Conservation (phyloP, 2,888 invertebrate genomes). For the Synergus itoensis region DNA sequence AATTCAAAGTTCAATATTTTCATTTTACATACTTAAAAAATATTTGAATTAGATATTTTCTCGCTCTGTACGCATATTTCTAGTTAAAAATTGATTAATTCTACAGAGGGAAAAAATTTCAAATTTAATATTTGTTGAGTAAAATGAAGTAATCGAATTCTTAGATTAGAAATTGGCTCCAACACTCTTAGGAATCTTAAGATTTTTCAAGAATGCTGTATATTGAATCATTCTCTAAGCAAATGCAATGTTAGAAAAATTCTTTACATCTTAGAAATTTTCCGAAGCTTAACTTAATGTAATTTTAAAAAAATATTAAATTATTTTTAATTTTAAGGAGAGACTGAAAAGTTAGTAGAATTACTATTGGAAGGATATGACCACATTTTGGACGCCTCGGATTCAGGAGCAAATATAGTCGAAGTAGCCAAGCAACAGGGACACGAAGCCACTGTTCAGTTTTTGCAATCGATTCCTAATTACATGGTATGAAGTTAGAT, state of each 20-base stretch:
- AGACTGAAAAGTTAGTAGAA: slow-evolving; percentile 83
- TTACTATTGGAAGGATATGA: slow-evolving; percentile 91
- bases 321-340: slow-evolving; percentile 78
- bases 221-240: background rate
- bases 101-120: too few species aligned
- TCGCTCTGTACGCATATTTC: too few species aligned
- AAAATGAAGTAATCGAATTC: too few species aligned
- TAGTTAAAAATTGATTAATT: too few species aligned
- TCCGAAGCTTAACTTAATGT: background rate
- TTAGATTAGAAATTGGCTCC: background rate
- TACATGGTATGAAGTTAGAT: slow-evolving; percentile 90
- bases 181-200: background rate
- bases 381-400: slow-evolving; percentile 89
- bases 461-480: slow-evolving; percentile 85
- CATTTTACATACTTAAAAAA: too few species aligned
- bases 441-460: slow-evolving; percentile 83
- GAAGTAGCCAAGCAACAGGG: slow-evolving; percentile 86
- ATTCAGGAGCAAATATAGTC: slow-evolving; percentile 84
- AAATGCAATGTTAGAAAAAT: background rate
- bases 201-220: too few species aligned
- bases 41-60: too few species aligned
- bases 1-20: too few species aligned
- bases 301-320: background rate
- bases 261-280: background rate
- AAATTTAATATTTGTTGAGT: too few species aligned